Conservation (phyloP, 2,113 vertebrate genomes). For the Odontophorus gujanensis region DNA sequence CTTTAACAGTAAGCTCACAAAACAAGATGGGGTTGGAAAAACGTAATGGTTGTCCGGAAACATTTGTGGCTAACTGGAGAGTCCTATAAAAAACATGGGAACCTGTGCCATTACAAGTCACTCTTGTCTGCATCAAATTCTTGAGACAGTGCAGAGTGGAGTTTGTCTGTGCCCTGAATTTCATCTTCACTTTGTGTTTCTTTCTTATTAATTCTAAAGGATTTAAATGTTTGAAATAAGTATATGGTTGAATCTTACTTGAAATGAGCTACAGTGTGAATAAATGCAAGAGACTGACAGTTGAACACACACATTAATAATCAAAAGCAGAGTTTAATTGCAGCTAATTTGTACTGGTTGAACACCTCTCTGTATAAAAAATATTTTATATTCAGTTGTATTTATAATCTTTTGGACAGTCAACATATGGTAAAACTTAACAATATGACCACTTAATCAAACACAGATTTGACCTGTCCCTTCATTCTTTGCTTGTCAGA, state of each 20-base stretch:
- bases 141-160: background rate
- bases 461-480: constrained; percentile 4
- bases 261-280: background rate
- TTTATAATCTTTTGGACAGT: constrained; percentile 42
- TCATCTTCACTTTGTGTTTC: accelerated
- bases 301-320: constrained; percentile 2
- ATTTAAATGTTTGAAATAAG: constrained; percentile 26
- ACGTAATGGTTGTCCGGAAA: background rate
- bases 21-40: accelerated
- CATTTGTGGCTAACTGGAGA: background rate
- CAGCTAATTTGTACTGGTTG: constrained; percentile 55
- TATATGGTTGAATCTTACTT: background rate
- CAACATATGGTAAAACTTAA: constrained; percentile 35
- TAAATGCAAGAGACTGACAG: constrained; percentile 32
- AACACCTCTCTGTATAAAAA: constrained; percentile 33
- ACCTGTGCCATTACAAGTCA: background rate
- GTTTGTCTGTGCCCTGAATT: background rate
- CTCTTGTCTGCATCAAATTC: background rate
- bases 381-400: constrained; percentile 33
- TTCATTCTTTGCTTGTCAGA: constrained; percentile 30
- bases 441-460: constrained; percentile 25
- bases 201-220: background rate
- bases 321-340: constrained; percentile 52
- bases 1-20: background rate
- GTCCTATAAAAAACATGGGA: background rate